These are phyloP conservation scores for Scaptomyza hsui DNA, from an alignment of 1,140 invertebrate species.

Conservation along the genomic window DNA sequence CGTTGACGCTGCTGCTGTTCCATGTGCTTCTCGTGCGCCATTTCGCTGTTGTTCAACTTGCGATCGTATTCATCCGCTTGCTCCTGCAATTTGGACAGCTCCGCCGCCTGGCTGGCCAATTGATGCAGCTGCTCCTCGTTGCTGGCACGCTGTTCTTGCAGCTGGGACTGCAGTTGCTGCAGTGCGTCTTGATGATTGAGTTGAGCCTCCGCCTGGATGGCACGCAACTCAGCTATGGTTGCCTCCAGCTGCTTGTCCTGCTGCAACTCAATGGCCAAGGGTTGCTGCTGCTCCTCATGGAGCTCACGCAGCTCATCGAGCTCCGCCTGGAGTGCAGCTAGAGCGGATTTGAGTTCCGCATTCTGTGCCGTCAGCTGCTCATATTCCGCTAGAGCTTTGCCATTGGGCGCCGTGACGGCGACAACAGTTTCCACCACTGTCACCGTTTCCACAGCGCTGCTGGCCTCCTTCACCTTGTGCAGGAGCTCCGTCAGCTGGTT, in stretches of 20 bases:
- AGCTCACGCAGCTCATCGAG: slow-evolving; percentile 58
- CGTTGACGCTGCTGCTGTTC: slow-evolving; percentile 69
- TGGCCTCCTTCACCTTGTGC: slow-evolving; percentile 84
- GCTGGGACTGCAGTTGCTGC: not conserved
- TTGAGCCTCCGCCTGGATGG: not conserved
- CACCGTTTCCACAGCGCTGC: slow-evolving; percentile 80
- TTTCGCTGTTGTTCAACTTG: slow-evolving; percentile 63
- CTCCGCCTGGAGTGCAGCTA: slow-evolving; percentile 53
- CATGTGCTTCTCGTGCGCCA: slow-evolving; percentile 71
- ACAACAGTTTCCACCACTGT: slow-evolving; percentile 80
- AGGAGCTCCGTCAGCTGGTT: slow-evolving; percentile 71
- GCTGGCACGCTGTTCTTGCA: slow-evolving; percentile 1
- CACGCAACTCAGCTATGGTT: slow-evolving; percentile 27
- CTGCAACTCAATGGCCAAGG: slow-evolving; percentile 18
- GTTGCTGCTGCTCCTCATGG: slow-evolving; percentile 27
- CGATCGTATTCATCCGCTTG: slow-evolving; percentile 69
- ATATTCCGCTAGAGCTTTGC: slow-evolving; percentile 82
- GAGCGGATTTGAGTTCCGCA: slow-evolving; percentile 67
- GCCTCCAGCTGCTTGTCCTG: slow-evolving; percentile 33
- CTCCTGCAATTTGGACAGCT: slow-evolving; percentile 51
- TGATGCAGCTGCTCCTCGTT: slow-evolving; percentile 45
- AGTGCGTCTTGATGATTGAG: not conserved
- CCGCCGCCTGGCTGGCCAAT: slow-evolving; percentile 37
- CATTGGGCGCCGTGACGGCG: slow-evolving; percentile 76
- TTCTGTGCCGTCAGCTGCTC: slow-evolving; percentile 84